These are phyloP conservation scores for Gopherus evgoodei DNA, from an alignment of 2,113 vertebrate species.

Conservation along the genomic window DNA sequence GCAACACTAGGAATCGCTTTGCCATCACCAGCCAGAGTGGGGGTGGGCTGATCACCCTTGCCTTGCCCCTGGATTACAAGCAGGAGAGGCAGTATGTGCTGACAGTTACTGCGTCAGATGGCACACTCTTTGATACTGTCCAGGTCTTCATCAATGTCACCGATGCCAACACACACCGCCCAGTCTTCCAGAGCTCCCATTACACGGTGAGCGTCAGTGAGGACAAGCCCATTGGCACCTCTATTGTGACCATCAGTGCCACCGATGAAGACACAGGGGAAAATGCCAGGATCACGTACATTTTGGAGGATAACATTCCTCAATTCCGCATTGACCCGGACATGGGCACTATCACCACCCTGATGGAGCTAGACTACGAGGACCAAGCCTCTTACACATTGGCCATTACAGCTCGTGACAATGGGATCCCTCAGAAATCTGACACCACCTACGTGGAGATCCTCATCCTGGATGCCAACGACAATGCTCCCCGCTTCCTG, in stretches of 20 bases:
- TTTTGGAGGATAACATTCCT: constrained; percentile 92
- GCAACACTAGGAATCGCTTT: constrained; percentile 97
- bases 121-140: constrained; percentile 89
- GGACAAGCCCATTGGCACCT: constrained; percentile 90
- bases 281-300: constrained; percentile 94
- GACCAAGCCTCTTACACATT: constrained; percentile 94
- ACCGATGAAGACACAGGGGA: constrained; percentile 96
- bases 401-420: constrained; percentile 93
- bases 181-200: constrained; percentile 94
- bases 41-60: constrained; percentile 92
- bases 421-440: constrained; percentile 95
- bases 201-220: constrained; percentile 90
- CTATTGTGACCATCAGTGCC: constrained; percentile 89
- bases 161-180: constrained; percentile 95
- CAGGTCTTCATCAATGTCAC: constrained; percentile 97
- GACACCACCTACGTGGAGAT: constrained; percentile 96
- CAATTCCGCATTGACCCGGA: constrained; percentile 94
- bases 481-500: constrained; percentile 89
- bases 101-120: constrained; percentile 93
- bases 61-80: constrained; percentile 96
- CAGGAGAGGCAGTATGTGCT: constrained; percentile 96
- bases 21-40: constrained; percentile 97
- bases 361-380: constrained; percentile 94
- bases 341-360: constrained; percentile 91
- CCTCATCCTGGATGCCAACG: constrained; percentile 92